These are phyloP conservation scores for Brachionichthys hirsutus DNA, from an alignment of 2,113 vertebrate species.

Conservation along the genomic window DNA sequence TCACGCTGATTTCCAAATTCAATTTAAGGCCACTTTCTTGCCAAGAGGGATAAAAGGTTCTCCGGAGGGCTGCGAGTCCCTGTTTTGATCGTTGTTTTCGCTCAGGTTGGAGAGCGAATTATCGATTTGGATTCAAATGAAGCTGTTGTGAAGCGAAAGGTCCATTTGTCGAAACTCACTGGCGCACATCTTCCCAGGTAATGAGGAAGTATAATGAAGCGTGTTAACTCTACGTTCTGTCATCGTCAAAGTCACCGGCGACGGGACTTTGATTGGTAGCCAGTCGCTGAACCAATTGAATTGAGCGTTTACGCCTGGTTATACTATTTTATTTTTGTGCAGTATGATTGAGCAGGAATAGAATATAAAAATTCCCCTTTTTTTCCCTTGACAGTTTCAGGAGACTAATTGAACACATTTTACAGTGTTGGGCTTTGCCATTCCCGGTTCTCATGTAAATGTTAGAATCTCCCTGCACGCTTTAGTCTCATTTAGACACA, in stretches of 20 bases:
- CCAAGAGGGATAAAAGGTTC: constrained; percentile 56
- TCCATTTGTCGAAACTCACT: constrained; percentile 59
- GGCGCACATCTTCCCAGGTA: constrained; percentile 49
- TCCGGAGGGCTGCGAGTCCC: constrained; percentile 46
- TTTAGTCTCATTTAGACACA: neutral
- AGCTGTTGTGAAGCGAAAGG: constrained; percentile 54
- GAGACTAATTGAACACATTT: constrained; percentile 24
- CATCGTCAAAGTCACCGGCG: constrained; percentile 51
- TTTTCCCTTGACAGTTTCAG: constrained; percentile 19
- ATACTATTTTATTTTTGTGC: constrained; percentile 52
- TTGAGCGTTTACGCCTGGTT: constrained; percentile 38
- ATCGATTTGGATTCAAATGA: constrained; percentile 68
- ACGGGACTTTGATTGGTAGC: constrained; percentile 62
- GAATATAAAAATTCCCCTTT: constrained; percentile 43
- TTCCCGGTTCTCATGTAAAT: constrained; percentile 24
- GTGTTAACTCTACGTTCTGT: constrained; percentile 50
- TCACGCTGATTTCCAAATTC: constrained; percentile 62
- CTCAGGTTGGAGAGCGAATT: constrained; percentile 58
- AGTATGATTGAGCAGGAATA: constrained; percentile 36
- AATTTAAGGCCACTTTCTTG: constrained; percentile 67
- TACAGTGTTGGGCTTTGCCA: constrained; percentile 10
- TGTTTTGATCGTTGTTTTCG: constrained; percentile 64
- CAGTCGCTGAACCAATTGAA: constrained; percentile 61
- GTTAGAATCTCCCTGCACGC: neutral
- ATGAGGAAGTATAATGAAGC: constrained; percentile 65